Evolutionary conservation across 2,888 invertebrate genomes (phyloP).

Genomic region (Operophtera brumata): DNA sequence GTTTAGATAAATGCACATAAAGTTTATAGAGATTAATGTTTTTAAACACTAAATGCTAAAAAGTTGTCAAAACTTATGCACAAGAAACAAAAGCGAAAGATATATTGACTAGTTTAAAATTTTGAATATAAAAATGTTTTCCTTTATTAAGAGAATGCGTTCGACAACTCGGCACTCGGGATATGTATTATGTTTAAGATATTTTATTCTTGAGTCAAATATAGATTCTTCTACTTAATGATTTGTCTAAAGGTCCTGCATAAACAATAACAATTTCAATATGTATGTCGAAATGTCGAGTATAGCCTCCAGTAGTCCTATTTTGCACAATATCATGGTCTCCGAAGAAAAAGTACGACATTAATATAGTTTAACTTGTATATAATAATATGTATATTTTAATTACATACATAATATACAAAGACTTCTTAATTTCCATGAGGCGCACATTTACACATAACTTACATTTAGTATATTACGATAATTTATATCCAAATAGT

Average conservation of each 20-base stretch:
- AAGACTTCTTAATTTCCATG: slow-evolving; percentile 77
- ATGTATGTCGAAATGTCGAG: slow-evolving; percentile 67
- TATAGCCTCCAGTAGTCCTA: slow-evolving; percentile 53
- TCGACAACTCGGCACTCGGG: slow-evolving; percentile 71
- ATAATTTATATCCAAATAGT: slow-evolving; percentile 76
- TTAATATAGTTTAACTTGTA: slow-evolving; percentile 70
- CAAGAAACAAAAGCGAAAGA: slow-evolving; percentile 63
- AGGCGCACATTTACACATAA: slow-evolving; percentile 78
- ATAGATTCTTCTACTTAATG: slow-evolving; percentile 24
- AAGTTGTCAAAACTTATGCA: slow-evolving; percentile 73
- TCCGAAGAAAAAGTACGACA: slow-evolving; percentile 75
- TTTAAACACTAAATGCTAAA: slow-evolving; percentile 68
- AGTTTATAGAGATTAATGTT: slow-evolving; percentile 58
- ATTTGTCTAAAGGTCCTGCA: slow-evolving; percentile 29
- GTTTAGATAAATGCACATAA: slow-evolving; percentile 72
- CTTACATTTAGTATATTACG: slow-evolving; percentile 75
- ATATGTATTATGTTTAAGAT: slow-evolving; percentile 70
- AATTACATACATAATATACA: slow-evolving; percentile 79
- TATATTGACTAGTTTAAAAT: slow-evolving; percentile 77
- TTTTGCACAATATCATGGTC: slow-evolving; percentile 70
- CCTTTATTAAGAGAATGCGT: slow-evolving; percentile 54
- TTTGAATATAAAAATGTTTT: slow-evolving; percentile 76
- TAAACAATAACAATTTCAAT: slow-evolving; percentile 40
- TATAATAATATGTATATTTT: slow-evolving; percentile 78
- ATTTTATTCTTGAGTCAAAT: slow-evolving; percentile 35